phyloP scores from a whole-genome alignment of 2,113 vertebrate species.

The Thunnus maccoyii region DNA sequence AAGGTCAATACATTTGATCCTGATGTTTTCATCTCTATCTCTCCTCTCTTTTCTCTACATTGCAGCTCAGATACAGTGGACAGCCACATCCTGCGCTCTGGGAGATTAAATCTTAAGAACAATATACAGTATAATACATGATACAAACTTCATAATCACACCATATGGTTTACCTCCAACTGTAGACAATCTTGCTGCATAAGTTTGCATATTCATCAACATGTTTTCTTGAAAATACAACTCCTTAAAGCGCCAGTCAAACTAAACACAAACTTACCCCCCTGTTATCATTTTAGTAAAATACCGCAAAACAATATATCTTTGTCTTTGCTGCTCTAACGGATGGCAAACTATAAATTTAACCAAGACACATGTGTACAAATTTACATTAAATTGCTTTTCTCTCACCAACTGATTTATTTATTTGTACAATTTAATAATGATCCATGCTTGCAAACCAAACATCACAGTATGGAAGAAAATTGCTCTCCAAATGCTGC shows the following conservation, averaged over 20 bases:
- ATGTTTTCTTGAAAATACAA: neutral
- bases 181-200: neutral
- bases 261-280: neutral
- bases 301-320: too few species aligned
- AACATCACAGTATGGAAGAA: too few species aligned
- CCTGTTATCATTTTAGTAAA: too few species aligned
- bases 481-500: too few species aligned
- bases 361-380: neutral
- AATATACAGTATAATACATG: too few species aligned
- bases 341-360: slow-evolving; percentile 4
- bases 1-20: slow-evolving; percentile 11
- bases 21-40: slow-evolving; percentile 4
- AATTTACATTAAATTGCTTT: neutral
- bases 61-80: neutral
- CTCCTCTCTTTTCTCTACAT: neutral
- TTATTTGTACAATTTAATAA: too few species aligned
- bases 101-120: neutral
- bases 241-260: neutral
- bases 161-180: neutral
- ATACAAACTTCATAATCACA: neutral
- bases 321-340: slow-evolving; percentile 1
- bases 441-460: neutral
- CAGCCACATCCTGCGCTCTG: neutral
- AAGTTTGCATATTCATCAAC: neutral
- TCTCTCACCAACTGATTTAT: neutral